Percentiles rank a stretch among this genome's conserved stretches.
These are phyloP conservation scores for Oryctolagus cuniculus DNA, from an alignment of 2,113 vertebrate species.

Conservation along the genomic window mOryCun1.1 NC_091436.1:82368501-82369000, in stretches of 20 bases:
- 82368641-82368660: background rate
- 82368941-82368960: background rate
- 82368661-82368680: constrained; percentile 14
- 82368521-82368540: background rate
- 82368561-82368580: background rate
- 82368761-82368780: constrained; percentile 41
- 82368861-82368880: constrained; percentile 32
- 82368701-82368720: constrained; percentile 54
- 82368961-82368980: constrained; percentile 14
- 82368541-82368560: too few species aligned
- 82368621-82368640: background rate
- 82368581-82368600: background rate
- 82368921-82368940: background rate
- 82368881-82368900: constrained; percentile 10
- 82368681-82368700: constrained; percentile 4
- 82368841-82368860: constrained; percentile 47
- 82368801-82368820: constrained; percentile 22
- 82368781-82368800: constrained; percentile 61
- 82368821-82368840: constrained; percentile 46
- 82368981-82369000: background rate
- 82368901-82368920: background rate
- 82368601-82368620: background rate
- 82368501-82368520: background rate
- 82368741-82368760: constrained; percentile 64
- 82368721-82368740: background rate